Conservation (phyloP, 2,113 vertebrate species). For the Cepphus grylle region DNA sequence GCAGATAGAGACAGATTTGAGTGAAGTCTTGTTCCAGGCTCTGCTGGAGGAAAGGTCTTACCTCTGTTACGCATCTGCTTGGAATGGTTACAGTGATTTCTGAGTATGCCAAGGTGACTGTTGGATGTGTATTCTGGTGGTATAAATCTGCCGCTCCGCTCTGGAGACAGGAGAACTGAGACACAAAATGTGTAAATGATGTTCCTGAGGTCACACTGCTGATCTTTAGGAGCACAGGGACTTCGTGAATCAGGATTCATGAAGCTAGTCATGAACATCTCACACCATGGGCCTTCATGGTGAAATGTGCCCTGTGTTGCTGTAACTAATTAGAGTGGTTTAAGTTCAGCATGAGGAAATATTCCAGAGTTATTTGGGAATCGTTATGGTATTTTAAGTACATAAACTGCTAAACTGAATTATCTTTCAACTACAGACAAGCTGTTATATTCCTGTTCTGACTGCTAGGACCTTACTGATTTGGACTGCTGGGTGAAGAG, state of each 20-base stretch:
- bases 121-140: background rate
- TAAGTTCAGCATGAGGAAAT: background rate
- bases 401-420: background rate
- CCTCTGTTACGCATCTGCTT: background rate
- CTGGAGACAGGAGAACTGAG: background rate
- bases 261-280: background rate
- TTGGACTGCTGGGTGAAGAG: background rate
- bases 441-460: background rate
- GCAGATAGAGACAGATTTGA: background rate
- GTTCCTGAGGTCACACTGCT: background rate
- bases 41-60: background rate
- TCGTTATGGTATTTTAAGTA: background rate
- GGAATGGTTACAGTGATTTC: background rate
- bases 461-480: background rate
- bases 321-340: background rate
- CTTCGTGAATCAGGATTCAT: background rate
- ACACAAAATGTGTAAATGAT: background rate
- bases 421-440: background rate
- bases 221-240: background rate
- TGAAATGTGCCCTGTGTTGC: background rate
- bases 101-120: background rate
- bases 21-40: background rate
- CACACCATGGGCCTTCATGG: rapidly evolving
- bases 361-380: background rate
- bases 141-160: background rate